Percentiles rank a stretch among this genome's conserved stretches.
phyloP scores from a whole-genome alignment of 2,113 vertebrate species.

The Arenaria interpres region DNA sequence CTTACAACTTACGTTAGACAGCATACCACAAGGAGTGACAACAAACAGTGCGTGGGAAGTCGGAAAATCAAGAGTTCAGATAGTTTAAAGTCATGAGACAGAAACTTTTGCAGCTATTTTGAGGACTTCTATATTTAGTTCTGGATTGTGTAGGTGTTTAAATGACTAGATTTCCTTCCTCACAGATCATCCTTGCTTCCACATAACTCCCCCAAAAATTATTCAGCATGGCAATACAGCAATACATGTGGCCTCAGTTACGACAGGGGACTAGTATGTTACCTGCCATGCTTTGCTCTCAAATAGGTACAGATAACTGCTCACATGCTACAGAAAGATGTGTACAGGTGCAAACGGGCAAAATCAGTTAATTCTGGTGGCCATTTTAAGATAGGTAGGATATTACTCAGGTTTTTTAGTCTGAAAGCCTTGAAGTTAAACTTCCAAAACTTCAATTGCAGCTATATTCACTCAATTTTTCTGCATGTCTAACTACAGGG shows the following conservation, averaged over 20 bases:
- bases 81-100: neutral
- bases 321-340: neutral
- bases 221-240: neutral
- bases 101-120: neutral
- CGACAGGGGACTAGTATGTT: neutral
- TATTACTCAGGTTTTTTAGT: neutral
- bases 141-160: neutral
- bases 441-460: neutral
- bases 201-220: neutral
- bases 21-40: neutral
- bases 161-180: slow-evolving; percentile 17
- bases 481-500: neutral
- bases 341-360: neutral
- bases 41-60: neutral
- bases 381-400: neutral
- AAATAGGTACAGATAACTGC: neutral
- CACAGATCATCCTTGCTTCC: neutral
- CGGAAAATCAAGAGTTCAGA: slow-evolving; percentile 13
- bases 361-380: neutral
- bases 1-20: neutral
- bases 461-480: neutral
- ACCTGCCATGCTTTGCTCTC: neutral
- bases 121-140: slow-evolving; percentile 28
- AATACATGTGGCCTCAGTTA: neutral
- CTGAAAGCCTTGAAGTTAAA: neutral